A percentile compares a stretch with the other conserved stretches of the same genome.
phyloP scores from a whole-genome alignment of 2,888 invertebrate genomes.

The Heliconius aoede region DNA sequence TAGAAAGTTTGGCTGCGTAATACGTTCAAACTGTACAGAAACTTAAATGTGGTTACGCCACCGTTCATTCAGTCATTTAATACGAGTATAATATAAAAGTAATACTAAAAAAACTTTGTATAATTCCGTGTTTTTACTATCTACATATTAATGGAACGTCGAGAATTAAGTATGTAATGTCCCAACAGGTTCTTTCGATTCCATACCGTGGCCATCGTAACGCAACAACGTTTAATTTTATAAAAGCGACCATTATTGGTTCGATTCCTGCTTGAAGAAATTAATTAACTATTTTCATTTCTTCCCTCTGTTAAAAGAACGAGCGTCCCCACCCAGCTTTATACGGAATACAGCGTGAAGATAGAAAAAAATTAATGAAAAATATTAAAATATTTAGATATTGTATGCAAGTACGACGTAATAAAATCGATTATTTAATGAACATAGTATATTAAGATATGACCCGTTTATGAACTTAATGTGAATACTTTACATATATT shows the following conservation, averaged over 20 bases:
- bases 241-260: neutral
- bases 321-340: neutral
- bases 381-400: too few relatives aligned
- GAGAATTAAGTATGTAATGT: too few relatives aligned
- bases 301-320: neutral
- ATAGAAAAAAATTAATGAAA: neutral
- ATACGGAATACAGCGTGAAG: neutral
- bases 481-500: slow-evolving; percentile 19
- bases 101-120: too few relatives aligned
- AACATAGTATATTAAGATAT: neutral
- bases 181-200: too few relatives aligned
- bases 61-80: too few relatives aligned
- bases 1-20: neutral
- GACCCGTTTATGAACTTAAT: neutral
- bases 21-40: too few relatives aligned
- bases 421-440: neutral
- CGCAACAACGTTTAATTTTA: neutral
- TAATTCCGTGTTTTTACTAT: too few relatives aligned
- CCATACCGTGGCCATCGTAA: neutral
- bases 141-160: too few relatives aligned
- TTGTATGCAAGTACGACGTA: neutral
- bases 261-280: neutral
- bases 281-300: neutral
- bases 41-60: too few relatives aligned
- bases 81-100: too few relatives aligned